Percentiles rank a stretch among this genome's conserved stretches.
These are phyloP conservation scores for Himantopus leucocephalus DNA, from an alignment of 2,113 vertebrate genomes.

Conservation along the genomic window DNA sequence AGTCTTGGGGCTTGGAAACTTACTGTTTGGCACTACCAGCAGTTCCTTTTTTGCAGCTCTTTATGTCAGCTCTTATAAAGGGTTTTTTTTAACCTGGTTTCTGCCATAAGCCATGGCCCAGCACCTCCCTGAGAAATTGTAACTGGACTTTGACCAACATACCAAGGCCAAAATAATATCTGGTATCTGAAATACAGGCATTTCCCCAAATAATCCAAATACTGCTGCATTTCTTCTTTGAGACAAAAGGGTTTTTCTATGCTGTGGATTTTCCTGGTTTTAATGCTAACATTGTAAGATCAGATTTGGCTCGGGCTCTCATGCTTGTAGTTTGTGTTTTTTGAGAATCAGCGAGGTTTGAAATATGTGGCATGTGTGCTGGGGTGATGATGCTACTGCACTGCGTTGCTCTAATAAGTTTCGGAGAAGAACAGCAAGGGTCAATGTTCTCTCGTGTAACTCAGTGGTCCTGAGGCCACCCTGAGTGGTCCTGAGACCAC, in stretches of 20 bases:
- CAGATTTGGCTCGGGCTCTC: background rate
- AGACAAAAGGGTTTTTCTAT: rapidly evolving
- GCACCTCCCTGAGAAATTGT: background rate
- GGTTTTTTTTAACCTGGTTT: background rate
- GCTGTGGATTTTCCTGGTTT: background rate
- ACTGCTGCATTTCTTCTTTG: background rate
- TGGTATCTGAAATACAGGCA: background rate
- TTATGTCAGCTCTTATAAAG: background rate
- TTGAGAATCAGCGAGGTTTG: background rate
- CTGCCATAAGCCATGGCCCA: background rate
- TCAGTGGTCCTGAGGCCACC: no score
- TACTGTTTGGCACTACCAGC: background rate
- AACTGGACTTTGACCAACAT: background rate
- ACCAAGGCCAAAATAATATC: background rate
- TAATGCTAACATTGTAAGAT: background rate
- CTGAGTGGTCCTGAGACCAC: background rate
- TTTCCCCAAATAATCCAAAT: background rate
- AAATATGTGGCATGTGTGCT: rapidly evolving
- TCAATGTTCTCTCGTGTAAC: background rate
- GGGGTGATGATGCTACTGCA: background rate
- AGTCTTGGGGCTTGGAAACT: background rate
- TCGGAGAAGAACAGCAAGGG: background rate
- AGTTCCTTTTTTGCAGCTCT: background rate
- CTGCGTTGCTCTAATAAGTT: background rate
- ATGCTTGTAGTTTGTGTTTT: background rate